Base-by-base conservation (phyloP, 2,888 invertebrate species). In the Chrysina gloriosa region DNA sequence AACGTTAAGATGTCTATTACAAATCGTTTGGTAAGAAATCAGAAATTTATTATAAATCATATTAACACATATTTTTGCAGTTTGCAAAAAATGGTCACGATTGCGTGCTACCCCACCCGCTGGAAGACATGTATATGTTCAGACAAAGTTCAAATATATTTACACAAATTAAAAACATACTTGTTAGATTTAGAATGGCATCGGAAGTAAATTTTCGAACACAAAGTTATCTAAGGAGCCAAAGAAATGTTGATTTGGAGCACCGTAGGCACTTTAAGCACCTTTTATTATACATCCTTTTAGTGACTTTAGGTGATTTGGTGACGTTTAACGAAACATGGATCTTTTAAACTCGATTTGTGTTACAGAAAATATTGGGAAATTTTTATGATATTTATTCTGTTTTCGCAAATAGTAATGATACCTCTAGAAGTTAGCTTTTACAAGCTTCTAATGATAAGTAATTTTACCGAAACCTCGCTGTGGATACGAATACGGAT, bases 271-370 rank as follows among this genome's bases (percentile, higher is more conserved):
- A 73, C 27, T 39, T 71, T 45, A 50, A 68, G 27, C 56, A 70
- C 61, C 45, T 70, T 2, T 73, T 29, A 63, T 71, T 16, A 72
- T 73, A 21, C 74, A 74, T 61, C 74, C 74, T 5, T 74, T 74
- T 56, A 74, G 74, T 29, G 65, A 70, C 54, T 72, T 72, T 19
- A 68, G 72, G 73, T 73, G n/a, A n/a, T n/a, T n/a, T n/a, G n/a
- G n/a, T n/a, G n/a, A n/a, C n/a, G n/a, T n/a, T n/a, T n/a, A n/a
- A n/a, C n/a, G n/a, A n/a, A n/a, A n/a, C n/a, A n/a, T n/a, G n/a
- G n/a, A n/a, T n/a, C n/a, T n/a, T n/a, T n/a, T n/a, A n/a, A n/a
- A n/a, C n/a, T n/a, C n/a, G n/a, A 14, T 16, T 64, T 25, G 23
- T 36, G 5, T 66, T 66, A 9, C 11, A 66, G 65, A 19, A 66